phyloP scores from a whole-genome alignment of 2,888 invertebrate species.

The Drosophila sordidula region DNA sequence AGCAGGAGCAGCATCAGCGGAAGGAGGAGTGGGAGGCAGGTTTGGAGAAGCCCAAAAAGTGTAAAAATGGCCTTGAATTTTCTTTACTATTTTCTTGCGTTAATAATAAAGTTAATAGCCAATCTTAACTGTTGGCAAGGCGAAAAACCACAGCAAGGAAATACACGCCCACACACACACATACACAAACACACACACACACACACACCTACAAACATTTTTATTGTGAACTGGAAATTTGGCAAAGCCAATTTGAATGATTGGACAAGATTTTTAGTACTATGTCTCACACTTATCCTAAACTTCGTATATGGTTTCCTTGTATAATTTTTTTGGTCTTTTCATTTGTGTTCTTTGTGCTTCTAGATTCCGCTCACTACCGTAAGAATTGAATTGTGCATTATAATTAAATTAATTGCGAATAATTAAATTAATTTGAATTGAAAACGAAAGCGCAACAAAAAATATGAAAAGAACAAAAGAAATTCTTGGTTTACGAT shows the following conservation, averaged over 20 bases:
- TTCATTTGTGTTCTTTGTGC: constrained; percentile 80
- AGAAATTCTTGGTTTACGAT: constrained; percentile 43
- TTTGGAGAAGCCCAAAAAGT: constrained; percentile 26
- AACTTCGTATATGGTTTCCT: constrained; percentile 62
- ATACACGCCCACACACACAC: constrained; percentile 8
- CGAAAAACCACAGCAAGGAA: constrained; percentile 24
- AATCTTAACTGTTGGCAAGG: constrained; percentile 20
- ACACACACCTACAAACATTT: constrained; percentile 2
- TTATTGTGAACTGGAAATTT: constrained; percentile 20
- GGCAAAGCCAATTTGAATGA: constrained; percentile 54
- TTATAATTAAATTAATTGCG: constrained; percentile 80
- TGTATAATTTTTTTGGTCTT: constrained; percentile 74
- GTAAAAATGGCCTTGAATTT: constrained; percentile 17
- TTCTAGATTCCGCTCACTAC: constrained; percentile 84
- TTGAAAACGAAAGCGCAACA: constrained; percentile 72
- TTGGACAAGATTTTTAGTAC: constrained; percentile 36
- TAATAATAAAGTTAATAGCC: constrained; percentile 27
- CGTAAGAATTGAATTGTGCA: constrained; percentile 84
- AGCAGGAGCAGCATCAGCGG: constrained; percentile 1
- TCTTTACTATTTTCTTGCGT: constrained; percentile 10
- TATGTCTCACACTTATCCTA: constrained; percentile 33
- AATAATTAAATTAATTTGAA: constrained; percentile 79
- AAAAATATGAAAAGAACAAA: constrained; percentile 6
- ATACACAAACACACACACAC: constrained; percentile 7
- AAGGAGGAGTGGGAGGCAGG: constrained; percentile 3